Percentiles rank a stretch among this genome's conserved stretches.
Evolutionary conservation across 2,797 vertebrate genomes (phyloP).

Genomic region (Muscicapa striata): DNA sequence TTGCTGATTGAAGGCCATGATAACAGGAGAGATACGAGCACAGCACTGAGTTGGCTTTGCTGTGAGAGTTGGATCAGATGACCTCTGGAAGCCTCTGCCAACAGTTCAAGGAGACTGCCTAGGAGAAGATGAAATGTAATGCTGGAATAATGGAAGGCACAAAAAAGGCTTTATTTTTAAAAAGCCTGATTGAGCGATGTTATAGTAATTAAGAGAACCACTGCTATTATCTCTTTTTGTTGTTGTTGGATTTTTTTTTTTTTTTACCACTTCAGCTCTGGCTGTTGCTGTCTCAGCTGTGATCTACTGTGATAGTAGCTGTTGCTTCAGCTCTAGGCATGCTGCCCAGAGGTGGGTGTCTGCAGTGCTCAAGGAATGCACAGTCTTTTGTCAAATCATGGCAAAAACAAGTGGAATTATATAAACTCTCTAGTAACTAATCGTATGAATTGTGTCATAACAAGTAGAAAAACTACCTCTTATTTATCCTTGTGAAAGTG

Average conservation of each 20-base stretch:
- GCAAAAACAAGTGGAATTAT: slow-evolving; percentile 12
- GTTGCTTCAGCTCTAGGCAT: slow-evolving; percentile 8
- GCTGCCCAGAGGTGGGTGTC: not conserved
- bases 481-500: not conserved
- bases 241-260: not conserved
- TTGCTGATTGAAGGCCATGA: not conserved
- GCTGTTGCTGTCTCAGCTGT: not conserved
- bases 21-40: not conserved
- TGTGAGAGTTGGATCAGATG: not conserved
- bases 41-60: not conserved
- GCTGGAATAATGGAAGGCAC: not conserved
- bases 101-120: not conserved
- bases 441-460: not conserved
- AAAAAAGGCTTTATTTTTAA: not conserved
- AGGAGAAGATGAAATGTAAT: not conserved
- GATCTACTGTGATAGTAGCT: not conserved
- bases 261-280: not conserved
- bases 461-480: not conserved
- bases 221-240: not conserved
- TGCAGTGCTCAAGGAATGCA: not conserved
- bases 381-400: not conserved
- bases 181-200: not conserved
- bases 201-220: not conserved
- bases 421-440: not conserved
- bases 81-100: not conserved